Conservation (phyloP, 2,113 vertebrate genomes). For the Fukomys damarensis region DNA sequence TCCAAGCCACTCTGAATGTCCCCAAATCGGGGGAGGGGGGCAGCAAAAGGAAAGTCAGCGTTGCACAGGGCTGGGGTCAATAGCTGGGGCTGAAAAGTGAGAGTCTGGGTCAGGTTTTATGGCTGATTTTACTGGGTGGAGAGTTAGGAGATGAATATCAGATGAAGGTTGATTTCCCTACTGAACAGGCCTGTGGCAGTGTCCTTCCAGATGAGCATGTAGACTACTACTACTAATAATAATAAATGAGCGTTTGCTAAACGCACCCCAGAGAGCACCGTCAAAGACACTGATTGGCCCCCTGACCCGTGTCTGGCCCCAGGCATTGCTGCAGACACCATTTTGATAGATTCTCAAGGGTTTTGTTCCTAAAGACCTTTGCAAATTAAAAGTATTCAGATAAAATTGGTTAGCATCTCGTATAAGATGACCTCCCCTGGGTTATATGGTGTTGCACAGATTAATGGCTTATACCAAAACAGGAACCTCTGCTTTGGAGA, state of each 20-base stretch:
- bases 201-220: background rate
- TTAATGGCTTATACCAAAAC: background rate
- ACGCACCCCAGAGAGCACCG: background rate
- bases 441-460: fast-evolving
- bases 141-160: background rate
- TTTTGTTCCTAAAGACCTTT: background rate
- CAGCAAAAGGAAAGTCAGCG: background rate
- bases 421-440: background rate
- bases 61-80: background rate
- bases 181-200: background rate
- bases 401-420: background rate
- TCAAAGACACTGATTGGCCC: background rate
- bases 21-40: background rate
- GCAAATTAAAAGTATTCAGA: background rate
- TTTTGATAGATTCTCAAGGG: background rate
- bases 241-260: background rate
- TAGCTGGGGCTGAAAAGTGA: background rate
- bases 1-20: fast-evolving
- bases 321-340: background rate
- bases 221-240: background rate
- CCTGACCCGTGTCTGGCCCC: background rate
- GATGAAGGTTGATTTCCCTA: background rate
- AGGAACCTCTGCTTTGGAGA: background rate
- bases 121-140: background rate
- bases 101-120: background rate